These are phyloP conservation scores for Orius laevigatus DNA, from an alignment of 1,140 invertebrate genomes.

Conservation along the genomic window DNA sequence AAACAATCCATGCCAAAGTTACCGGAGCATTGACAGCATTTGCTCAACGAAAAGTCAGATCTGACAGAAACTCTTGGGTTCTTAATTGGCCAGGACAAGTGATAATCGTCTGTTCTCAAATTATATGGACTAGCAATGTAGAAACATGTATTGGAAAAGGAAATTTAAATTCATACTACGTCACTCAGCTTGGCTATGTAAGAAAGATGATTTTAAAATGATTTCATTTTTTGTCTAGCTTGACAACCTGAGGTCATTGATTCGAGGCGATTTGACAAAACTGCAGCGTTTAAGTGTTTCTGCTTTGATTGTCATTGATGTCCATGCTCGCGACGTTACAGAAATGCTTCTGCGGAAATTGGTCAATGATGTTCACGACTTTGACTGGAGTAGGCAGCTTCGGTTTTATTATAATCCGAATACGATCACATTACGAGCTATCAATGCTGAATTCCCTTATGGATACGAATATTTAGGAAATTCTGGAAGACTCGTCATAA, in stretches of 20 bases:
- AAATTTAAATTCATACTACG: slow-evolving; percentile 47
- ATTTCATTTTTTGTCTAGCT: slow-evolving; percentile 36
- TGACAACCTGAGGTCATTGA: slow-evolving; percentile 44
- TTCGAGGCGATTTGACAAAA: slow-evolving; percentile 44
- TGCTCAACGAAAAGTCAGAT: slow-evolving; percentile 20
- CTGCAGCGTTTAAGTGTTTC: slow-evolving; percentile 44
- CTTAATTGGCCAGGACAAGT: slow-evolving; percentile 59
- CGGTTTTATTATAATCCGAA: slow-evolving; percentile 28
- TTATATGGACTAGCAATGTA: slow-evolving; percentile 42
- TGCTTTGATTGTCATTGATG: slow-evolving; percentile 51
- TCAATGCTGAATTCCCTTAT: slow-evolving; percentile 43
- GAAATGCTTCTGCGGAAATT: slow-evolving; percentile 41
- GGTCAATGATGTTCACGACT: slow-evolving; percentile 47
- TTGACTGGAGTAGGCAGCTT: slow-evolving; percentile 67
- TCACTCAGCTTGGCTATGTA: slow-evolving; percentile 24
- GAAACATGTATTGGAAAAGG: slow-evolving; percentile 45
- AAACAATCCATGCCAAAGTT: slow-evolving; percentile 35
- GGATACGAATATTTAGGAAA: slow-evolving; percentile 52
- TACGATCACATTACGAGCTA: slow-evolving; percentile 28
- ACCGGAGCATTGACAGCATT: slow-evolving; percentile 34
- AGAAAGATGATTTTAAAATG: slow-evolving; percentile 47
- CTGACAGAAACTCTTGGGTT: slow-evolving; percentile 44
- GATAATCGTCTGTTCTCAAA: slow-evolving; percentile 48
- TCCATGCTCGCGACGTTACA: slow-evolving; percentile 50
- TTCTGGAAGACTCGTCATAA: slow-evolving; percentile 56